Conservation (phyloP, 23 tunicate species). For the Botrylloides violaceus region DNA sequence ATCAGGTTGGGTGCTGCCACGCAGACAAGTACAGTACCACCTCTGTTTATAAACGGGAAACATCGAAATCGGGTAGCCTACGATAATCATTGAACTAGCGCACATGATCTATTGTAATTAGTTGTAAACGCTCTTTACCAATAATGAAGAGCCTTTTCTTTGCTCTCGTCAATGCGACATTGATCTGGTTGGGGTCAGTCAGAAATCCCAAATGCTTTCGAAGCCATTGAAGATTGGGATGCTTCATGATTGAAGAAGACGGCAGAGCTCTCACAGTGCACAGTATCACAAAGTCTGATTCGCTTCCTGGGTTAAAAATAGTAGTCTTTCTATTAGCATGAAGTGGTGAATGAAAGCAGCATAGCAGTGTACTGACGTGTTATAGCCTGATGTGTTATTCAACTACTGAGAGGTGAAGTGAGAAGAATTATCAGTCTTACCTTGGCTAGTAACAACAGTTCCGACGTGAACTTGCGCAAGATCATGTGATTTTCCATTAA, state of each 20-base stretch:
- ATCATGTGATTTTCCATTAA: conserved; percentile 9
- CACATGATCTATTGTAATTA: background rate
- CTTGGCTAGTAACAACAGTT: conserved; percentile 84
- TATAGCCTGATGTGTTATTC: too few species aligned
- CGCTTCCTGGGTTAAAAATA: conserved; percentile 50
- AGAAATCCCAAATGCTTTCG: conserved; percentile 59
- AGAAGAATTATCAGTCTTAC: too few species aligned
- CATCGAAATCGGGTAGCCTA: too few species aligned
- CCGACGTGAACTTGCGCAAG: conserved; percentile 54
- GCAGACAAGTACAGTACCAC: too few species aligned
- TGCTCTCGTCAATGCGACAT: conserved; percentile 68
- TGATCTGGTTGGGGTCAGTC: conserved; percentile 56
- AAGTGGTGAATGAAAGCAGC: too few species aligned
- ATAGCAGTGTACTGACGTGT: too few species aligned
- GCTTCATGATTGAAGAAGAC: conserved; percentile 23
- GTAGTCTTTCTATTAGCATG: too few species aligned
- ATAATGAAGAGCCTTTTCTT: conserved; percentile 45
- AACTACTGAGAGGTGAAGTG: too few species aligned
- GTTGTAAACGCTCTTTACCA: conserved; percentile 40
- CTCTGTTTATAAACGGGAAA: too few species aligned
- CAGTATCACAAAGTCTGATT: conserved; percentile 44
- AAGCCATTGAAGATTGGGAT: conserved; percentile 39
- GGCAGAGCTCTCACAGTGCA: conserved; percentile 62
- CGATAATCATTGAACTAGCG: too few species aligned
- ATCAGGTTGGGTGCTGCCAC: too few species aligned